Conservation (phyloP, 1,140 invertebrate species). For the Ruditapes philippinarum region DNA sequence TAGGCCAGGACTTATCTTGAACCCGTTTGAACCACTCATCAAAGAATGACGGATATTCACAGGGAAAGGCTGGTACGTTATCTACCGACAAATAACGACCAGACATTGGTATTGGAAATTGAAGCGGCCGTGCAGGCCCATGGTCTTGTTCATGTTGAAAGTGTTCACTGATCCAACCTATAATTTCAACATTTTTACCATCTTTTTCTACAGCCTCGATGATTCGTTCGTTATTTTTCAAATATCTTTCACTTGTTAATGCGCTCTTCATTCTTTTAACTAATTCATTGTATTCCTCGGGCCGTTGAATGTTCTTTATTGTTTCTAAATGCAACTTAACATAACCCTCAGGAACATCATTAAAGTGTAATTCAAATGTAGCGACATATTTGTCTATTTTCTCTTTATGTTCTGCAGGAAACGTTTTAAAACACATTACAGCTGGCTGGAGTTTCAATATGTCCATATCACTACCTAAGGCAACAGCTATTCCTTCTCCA, state of each 20-base stretch:
- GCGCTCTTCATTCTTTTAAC: background rate
- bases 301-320: background rate
- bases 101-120: background rate
- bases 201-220: background rate
- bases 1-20: background rate
- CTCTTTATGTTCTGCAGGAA: background rate
- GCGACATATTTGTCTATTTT: background rate
- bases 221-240: background rate
- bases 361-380: background rate
- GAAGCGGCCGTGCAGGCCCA: background rate
- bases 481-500: no score
- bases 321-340: background rate
- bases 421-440: background rate
- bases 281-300: background rate
- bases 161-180: background rate
- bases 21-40: background rate
- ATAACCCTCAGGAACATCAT: constrained; percentile 14
- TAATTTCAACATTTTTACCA: background rate
- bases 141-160: background rate
- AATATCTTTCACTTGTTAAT: background rate
- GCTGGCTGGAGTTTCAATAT: no score
- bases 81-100: background rate
- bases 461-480: no score
- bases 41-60: background rate
- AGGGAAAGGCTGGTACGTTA: background rate